phyloP scores from a whole-genome alignment of 2,797 vertebrate genomes.

The Cheirogaleus major region DNA sequence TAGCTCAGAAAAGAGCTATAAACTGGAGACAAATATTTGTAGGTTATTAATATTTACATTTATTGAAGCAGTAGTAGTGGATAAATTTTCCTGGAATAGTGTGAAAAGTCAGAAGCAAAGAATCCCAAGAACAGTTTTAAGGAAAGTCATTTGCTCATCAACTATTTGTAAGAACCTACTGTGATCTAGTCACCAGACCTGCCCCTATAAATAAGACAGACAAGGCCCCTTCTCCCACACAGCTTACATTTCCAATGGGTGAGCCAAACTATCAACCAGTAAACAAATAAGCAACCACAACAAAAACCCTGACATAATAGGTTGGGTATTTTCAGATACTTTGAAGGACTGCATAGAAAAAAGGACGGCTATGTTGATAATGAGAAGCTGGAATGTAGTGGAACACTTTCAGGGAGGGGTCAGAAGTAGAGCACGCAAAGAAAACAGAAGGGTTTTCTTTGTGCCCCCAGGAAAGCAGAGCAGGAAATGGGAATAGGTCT shows the following conservation, averaged over 20 bases:
- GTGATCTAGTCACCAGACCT: neutral
- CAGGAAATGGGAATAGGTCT: neutral
- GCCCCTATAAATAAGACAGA: neutral
- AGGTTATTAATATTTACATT: neutral
- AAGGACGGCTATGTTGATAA: neutral
- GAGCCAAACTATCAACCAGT: neutral
- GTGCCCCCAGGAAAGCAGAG: fast-evolving
- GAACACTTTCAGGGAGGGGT: neutral
- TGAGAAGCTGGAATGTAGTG: neutral
- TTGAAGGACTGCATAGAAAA: neutral
- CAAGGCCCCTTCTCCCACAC: neutral
- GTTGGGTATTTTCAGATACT: neutral
- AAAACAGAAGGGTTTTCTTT: neutral
- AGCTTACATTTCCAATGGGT: neutral
- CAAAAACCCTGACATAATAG: neutral
- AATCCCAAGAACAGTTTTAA: neutral
- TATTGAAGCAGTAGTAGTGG: neutral
- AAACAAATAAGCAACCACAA: neutral
- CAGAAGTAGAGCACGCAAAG: neutral
- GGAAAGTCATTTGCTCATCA: neutral
- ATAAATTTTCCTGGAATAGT: neutral
- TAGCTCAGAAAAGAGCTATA: neutral
- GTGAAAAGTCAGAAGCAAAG: neutral
- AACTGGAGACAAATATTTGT: neutral
- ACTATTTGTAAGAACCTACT: neutral